Conservation (phyloP, 2,888 invertebrate species). For the Apoda limacodes region DNA sequence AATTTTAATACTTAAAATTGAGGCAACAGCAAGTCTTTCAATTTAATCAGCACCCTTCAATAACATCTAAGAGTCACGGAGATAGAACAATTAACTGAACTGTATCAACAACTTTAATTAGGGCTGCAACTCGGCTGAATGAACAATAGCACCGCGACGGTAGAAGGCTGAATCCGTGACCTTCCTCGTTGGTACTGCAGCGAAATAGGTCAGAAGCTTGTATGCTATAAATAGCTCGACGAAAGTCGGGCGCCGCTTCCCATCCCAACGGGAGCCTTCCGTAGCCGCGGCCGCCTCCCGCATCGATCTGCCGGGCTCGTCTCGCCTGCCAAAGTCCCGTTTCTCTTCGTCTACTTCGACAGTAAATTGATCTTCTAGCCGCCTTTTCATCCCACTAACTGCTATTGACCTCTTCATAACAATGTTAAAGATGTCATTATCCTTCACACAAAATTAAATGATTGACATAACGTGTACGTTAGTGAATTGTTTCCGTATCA, state of each 20-base stretch:
- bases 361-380: constrained; percentile 27
- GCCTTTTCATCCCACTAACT: constrained; percentile 11
- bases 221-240: constrained; percentile 68
- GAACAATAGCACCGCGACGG: constrained; percentile 63
- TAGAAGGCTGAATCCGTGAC: constrained; percentile 65
- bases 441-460: constrained; percentile 4
- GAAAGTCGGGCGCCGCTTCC: constrained; percentile 65
- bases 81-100: too few relatives aligned
- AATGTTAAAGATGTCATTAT: constrained; percentile 17
- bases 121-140: constrained; percentile 57
- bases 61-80: too few relatives aligned
- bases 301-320: constrained; percentile 16
- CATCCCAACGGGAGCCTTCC: constrained; percentile 32
- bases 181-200: constrained; percentile 64
- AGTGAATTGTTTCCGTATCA: too few relatives aligned
- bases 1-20: too few relatives aligned
- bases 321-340: constrained; percentile 27
- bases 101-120: constrained; percentile 68
- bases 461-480: too few relatives aligned
- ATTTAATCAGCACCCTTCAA: too few relatives aligned
- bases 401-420: constrained; percentile 15
- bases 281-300: constrained; percentile 34
- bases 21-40: too few relatives aligned
- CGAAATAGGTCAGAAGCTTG: constrained; percentile 69
- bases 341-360: constrained; percentile 29